Evolutionary conservation across 2,797 vertebrate genomes (phyloP).

Genomic region (Coracias cyanogaster): DNA sequence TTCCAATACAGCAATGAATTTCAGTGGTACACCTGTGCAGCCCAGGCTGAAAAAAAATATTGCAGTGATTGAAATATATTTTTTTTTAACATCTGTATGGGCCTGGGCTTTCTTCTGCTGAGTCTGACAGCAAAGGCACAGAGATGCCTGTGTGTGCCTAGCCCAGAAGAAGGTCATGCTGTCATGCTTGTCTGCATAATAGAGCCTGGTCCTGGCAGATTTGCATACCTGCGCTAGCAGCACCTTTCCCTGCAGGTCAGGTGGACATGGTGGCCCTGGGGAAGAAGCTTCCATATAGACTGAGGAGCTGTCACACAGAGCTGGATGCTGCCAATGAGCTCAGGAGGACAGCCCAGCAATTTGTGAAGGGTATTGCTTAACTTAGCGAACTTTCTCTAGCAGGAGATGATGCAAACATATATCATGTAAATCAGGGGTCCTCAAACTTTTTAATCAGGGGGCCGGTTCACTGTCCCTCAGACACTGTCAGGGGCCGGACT

Average conservation of each 20-base stretch:
- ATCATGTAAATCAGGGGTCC: not conserved
- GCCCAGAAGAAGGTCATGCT: not conserved
- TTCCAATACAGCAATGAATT: not conserved
- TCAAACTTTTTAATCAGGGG: too few relatives aligned
- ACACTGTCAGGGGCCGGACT: too few relatives aligned
- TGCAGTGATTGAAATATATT: rapidly evolving
- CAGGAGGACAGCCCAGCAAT: not conserved
- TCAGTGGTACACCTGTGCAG: not conserved
- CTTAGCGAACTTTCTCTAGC: not conserved
- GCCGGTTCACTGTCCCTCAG: too few relatives aligned
- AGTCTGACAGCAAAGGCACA: not conserved
- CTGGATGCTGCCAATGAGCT: not conserved
- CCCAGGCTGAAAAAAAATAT: not conserved
- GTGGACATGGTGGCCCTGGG: rapidly evolving
- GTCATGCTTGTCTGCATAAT: not conserved
- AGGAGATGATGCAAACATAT: not conserved
- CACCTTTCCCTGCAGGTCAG: not conserved
- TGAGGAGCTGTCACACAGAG: not conserved
- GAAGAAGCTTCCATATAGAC: not conserved
- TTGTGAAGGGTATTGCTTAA: not conserved
- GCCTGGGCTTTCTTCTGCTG: not conserved
- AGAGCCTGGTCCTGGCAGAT: not conserved
- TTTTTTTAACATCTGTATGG: not conserved
- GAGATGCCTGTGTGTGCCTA: not conserved
- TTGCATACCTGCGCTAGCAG: not conserved